These are phyloP conservation scores for Muscicapa comitata DNA, from an alignment of 2,797 vertebrate genomes.

Conservation along the genomic window DNA sequence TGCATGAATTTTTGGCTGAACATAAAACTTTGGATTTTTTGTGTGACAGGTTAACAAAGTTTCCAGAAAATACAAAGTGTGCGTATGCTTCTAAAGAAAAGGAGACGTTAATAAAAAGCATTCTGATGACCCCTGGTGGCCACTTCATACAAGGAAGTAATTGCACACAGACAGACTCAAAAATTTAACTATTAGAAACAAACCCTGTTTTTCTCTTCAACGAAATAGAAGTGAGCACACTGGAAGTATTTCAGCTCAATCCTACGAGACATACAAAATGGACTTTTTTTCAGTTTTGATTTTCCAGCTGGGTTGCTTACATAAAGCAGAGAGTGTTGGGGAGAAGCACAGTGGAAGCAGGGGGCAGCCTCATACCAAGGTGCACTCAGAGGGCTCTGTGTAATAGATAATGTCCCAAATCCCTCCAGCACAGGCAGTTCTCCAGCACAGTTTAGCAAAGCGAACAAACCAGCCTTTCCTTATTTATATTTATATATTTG, in stretches of 20 bases:
- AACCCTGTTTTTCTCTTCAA: background rate
- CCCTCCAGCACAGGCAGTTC: background rate
- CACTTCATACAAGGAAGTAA: conserved; percentile 43
- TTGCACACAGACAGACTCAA: background rate
- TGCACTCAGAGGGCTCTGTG: background rate
- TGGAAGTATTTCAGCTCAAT: background rate
- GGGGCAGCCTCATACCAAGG: background rate
- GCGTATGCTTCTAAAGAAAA: background rate
- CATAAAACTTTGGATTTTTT: background rate
- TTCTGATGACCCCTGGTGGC: conserved; percentile 83
- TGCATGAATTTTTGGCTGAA: background rate
- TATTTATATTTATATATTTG: background rate
- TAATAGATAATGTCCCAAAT: background rate
- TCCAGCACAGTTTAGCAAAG: background rate
- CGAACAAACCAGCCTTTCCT: background rate
- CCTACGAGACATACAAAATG: background rate
- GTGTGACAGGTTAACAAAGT: conserved; percentile 2
- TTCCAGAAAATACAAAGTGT: background rate
- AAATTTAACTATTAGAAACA: background rate
- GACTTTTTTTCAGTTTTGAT: background rate
- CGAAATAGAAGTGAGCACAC: background rate
- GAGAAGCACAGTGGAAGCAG: rapidly evolving
- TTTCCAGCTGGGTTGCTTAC: background rate
- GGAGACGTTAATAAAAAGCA: conserved; percentile 58
- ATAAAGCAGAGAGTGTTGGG: background rate